These are phyloP conservation scores for Rhodeus uyekii DNA, from an alignment of 2,797 vertebrate genomes.

Conservation along the genomic window DNA sequence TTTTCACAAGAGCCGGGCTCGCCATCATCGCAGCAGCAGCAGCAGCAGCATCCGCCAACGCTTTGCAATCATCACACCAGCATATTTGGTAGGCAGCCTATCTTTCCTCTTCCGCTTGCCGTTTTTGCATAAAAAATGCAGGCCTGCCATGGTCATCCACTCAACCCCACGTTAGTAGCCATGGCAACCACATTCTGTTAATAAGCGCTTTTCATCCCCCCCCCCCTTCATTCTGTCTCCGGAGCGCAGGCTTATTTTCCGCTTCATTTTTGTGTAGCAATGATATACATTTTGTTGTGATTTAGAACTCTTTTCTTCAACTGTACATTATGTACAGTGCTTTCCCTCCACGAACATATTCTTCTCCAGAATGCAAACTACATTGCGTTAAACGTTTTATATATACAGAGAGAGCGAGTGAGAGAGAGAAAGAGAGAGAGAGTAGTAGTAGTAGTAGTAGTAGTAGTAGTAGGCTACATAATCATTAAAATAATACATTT, in stretches of 20 bases:
- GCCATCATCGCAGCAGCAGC: slow-evolving; percentile 80
- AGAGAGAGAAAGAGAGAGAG: background rate
- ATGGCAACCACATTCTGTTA: slow-evolving; percentile 91
- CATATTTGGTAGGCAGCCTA: slow-evolving; percentile 88
- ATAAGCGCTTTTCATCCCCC: slow-evolving; percentile 61
- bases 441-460: too few species aligned
- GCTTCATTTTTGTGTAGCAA: background rate
- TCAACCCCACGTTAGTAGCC: slow-evolving; percentile 83
- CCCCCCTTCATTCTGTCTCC: slow-evolving; percentile 34
- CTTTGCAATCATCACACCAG: slow-evolving; percentile 98
- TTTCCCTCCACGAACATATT: background rate
- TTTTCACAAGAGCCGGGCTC: slow-evolving; percentile 89
- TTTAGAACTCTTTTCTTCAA: slow-evolving; percentile 17
- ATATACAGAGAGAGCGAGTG: background rate
- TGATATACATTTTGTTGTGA: background rate
- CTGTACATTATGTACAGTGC: slow-evolving; percentile 32
- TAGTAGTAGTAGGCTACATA: background rate
- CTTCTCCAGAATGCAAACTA: background rate
- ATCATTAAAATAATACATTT: background rate
- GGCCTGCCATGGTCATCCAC: slow-evolving; percentile 73
- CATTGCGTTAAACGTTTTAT: background rate
- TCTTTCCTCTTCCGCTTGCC: slow-evolving; percentile 34
- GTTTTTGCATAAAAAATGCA: slow-evolving; percentile 71
- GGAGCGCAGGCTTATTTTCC: slow-evolving; percentile 74
- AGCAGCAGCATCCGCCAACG: slow-evolving; percentile 89